phyloP scores from a whole-genome alignment of 2,888 invertebrate genomes.

The Drosophila prostipennis region DNA sequence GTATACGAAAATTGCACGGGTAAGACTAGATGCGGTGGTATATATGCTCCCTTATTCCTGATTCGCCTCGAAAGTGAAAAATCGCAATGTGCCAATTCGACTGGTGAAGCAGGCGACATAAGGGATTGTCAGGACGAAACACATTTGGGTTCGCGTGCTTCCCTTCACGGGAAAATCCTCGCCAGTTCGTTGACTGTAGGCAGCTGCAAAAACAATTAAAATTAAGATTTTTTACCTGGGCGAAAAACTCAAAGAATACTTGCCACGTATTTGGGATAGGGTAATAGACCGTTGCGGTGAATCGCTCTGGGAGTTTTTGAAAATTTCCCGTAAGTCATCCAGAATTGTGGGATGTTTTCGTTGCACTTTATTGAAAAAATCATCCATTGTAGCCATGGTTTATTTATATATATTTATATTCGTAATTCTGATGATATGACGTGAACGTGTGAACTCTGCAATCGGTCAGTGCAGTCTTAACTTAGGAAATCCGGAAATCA shows the following conservation, averaged over 20 bases:
- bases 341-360: constrained; percentile 37
- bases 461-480: constrained; percentile 16
- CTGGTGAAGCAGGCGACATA: constrained; percentile 53
- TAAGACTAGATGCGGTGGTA: constrained; percentile 15
- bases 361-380: constrained; percentile 45
- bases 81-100: constrained; percentile 52
- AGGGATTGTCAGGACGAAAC: constrained; percentile 57
- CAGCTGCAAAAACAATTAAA: constrained; percentile 33
- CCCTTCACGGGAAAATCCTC: constrained; percentile 53
- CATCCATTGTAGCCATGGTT: constrained; percentile 44
- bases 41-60: not conserved
- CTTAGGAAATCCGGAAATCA: constrained; percentile 23
- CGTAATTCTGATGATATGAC: not conserved
- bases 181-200: constrained; percentile 44
- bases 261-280: constrained; percentile 58
- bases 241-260: constrained; percentile 7
- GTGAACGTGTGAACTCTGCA: constrained; percentile 16
- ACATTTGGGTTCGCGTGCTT: constrained; percentile 50
- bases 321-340: constrained; percentile 33
- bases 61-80: constrained; percentile 25
- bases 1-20: constrained; percentile 15
- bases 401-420: not conserved
- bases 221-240: not conserved
- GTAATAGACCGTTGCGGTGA: constrained; percentile 52
- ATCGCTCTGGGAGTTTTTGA: constrained; percentile 27